Evolutionary conservation across 1,140 invertebrate species (phyloP), one percentile per base, ranked within the genome.

Genomic region (Galleria mellonella): DNA sequence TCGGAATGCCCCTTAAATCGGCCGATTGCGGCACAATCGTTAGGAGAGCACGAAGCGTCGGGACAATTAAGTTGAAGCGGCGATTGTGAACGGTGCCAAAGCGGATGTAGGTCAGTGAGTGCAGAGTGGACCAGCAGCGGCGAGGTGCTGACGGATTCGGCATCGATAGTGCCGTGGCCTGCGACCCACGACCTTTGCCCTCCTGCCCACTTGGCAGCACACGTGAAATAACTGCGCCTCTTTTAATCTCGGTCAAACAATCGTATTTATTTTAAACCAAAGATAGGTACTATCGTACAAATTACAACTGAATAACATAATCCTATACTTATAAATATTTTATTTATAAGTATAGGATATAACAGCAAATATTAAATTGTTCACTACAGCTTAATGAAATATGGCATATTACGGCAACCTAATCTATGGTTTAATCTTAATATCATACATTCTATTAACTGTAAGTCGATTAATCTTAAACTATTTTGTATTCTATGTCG

Each of bases 21-120:
- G 62, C 66, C 70, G 75, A 81, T 81, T 82, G 77, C 77, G 62
- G 74, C 73, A 66, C 69, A 73, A 64, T 84, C 77, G 77, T 84
- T 84, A 84, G 70, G 75, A 74, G 62, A 72, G 72, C 67, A 56
- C 73, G 61, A 72, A 84, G 77, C 81, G 81, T 78, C 77, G 72
- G 66, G 60, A 84, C 77, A 82, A 84, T 84, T 82, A 82, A 81
- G 81, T 78, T 81, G 81, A 78, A 81, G 81, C 81, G 74, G 70
- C 62, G 77, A 82, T 81, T 78, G 81, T 77, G 72, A 84, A 57
- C 77, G 69, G 67, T 84, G 81, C 81, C 81, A 84, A 83, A 78
- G 72, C 75, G 71, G 74, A 84, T 84, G 62, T 84, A 82, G 81
- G 81, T 84, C 77, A 84, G 70, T 75, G 56, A 64, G 62, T 58